Base-by-base conservation (phyloP, 2,797 vertebrate species). In the Anolis apletophallus region DNA sequence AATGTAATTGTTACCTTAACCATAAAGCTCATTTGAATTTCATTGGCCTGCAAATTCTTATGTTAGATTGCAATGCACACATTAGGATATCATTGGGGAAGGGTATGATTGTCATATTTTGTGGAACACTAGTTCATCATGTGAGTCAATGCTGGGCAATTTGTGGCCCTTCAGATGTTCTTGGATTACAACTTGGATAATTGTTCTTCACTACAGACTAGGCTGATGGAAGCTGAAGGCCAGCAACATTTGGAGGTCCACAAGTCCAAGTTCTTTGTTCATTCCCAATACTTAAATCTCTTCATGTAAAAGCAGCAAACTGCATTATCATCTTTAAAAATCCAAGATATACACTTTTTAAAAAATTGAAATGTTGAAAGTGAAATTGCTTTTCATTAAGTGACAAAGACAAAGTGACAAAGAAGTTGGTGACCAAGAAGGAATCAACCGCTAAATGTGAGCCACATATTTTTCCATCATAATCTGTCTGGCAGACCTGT, bases 1-100 rank as follows among this genome's bases (percentile, higher is more conserved):
- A 85, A 91, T 78, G 55, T 74, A 92, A 85, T 90, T 91, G 84
- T 90, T 91, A 83, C 40, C 87, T 91, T 89, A 89, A n/a, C 88
- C 78, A 85, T 93, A 88, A 89, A 89, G 91, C 79, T 94, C 73
- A 94, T 94, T 94, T 92, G 80, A 95, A 93, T 95, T 93, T 72
- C 84, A 93, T 5, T 91, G 88, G 67, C 69, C 73, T 80, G 93
- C n/a, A 91, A 93, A 91, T 93, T 91, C 90, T 90, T 87, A 67
- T 5, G 10, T 87, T 83, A 64, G 79, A 92, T 85, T 90, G 88
- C 79, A 93, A 85, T 59, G 90, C 61, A 81, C 72, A 46, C 89
- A 94, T 94, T 94, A 93, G 69, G 92, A 67, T 85, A 29, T 52
- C 93, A 92, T 83, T 84, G 64, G 5, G 17, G 93, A 13, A 23